Evolutionary conservation across 1,140 invertebrate genomes (phyloP), one percentile per base, ranked within the genome.

Genomic region (Sitobion miscanthi): DNA sequence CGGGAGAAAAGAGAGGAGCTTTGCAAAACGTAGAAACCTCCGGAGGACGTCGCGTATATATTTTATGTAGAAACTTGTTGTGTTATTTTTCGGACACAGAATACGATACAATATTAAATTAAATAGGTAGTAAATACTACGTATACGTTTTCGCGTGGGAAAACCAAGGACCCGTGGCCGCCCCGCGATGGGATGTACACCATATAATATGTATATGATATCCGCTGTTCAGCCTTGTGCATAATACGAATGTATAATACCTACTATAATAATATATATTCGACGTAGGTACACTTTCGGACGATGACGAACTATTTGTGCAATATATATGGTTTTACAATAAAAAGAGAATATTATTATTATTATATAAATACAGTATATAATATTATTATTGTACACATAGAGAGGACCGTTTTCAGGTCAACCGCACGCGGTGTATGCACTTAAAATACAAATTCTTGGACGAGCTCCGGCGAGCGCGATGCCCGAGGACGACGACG

Each of bases 401-500:
- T 30, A 49, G 20, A 49, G 3, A 35, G n/a, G 30, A 35, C 20
- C 17, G 35, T 89, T 89, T 89, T 38, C 87, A 89, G 49, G 87
- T 89, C 87, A 89, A 47, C 21, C 47, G 21, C 3, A 49, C 49
- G 49, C 9, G 0, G 25, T 87, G 6, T 30, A 47, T 47, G 83
- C 42, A 14, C 83, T 87, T 49, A 49, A 35, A 49, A 87, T 52
- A 87, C 21, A 87, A 87, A 87, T 87, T 87, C 86, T 87, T 85
- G 38, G 38, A 85, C 83, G 23, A 85, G 38, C 83, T 87, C 86
- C 1, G n/a, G 35, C 62, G n/a, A 14, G 30, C 62, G 62, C 30
- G 30, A 77, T 77, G 20, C n/a, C 38, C 89, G 89, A 91, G 89
- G 90, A 91, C 90, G n/a, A 38, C 49, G 42, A 21, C 30, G 86